A percentile compares a stretch with the other conserved stretches of the same genome.
phyloP scores from a whole-genome alignment of 2,797 vertebrate genomes.

The Lindbergichthys nudifrons region DNA sequence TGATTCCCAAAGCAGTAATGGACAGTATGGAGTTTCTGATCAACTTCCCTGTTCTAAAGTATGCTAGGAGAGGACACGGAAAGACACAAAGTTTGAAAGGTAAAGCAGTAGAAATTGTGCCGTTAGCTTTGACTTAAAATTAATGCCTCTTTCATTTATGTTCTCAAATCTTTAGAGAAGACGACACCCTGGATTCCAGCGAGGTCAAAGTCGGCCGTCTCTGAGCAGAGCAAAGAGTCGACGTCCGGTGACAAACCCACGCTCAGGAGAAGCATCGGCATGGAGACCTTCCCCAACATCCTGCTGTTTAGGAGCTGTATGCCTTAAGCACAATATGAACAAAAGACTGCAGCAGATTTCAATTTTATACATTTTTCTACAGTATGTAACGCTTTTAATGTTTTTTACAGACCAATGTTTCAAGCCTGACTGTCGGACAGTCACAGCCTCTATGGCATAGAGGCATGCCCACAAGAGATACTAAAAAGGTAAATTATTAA shows the following conservation, averaged over 20 bases:
- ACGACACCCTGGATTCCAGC: slow-evolving; percentile 34
- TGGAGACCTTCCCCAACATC: slow-evolving; percentile 67
- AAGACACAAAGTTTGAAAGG: slow-evolving; percentile 67
- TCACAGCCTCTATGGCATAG: slow-evolving; percentile 5
- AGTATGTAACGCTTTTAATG: background rate
- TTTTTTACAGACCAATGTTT: slow-evolving; percentile 36
- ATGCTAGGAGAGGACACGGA: slow-evolving; percentile 38
- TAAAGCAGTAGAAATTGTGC: background rate
- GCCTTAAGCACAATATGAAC: slow-evolving; percentile 4
- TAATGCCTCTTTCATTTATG: background rate
- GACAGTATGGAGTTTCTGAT: slow-evolving; percentile 67
- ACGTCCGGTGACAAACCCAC: slow-evolving; percentile 3
- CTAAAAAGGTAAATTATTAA: slow-evolving; percentile 50
- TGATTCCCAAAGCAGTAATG: slow-evolving; percentile 72
- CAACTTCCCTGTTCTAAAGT: slow-evolving; percentile 37
- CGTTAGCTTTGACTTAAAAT: background rate
- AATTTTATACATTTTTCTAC: background rate
- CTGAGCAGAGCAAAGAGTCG: slow-evolving; percentile 12
- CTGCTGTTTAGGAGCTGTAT: slow-evolving; percentile 61
- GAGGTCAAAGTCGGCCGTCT: slow-evolving; percentile 25
- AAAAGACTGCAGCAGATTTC: rapidly evolving
- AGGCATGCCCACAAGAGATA: slow-evolving; percentile 1
- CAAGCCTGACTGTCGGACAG: slow-evolving; percentile 25
- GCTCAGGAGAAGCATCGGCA: slow-evolving; percentile 70
- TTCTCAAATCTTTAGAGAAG: slow-evolving; percentile 15